Conservation (phyloP, 2,113 vertebrate species). For the Romanogobio albipinnatus region DNA sequence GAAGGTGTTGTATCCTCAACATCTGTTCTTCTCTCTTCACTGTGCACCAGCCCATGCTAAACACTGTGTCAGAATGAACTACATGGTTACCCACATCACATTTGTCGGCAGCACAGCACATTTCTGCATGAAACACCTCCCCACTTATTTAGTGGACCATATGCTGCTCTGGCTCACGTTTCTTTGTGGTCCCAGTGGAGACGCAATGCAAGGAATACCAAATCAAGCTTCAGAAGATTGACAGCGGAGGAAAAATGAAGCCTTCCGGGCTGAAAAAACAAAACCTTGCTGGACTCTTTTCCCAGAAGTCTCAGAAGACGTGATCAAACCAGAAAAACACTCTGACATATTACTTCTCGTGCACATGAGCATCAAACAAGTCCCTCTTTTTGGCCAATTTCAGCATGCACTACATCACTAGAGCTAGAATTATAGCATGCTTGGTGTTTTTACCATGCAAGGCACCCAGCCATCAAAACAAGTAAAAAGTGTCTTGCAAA, state of each 20-base stretch:
- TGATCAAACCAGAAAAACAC: slow-evolving; percentile 14
- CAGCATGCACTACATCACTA: background rate
- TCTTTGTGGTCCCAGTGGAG: background rate
- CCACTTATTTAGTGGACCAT: slow-evolving; percentile 45
- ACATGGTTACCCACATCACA: slow-evolving; percentile 46
- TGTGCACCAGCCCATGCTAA: slow-evolving; percentile 30
- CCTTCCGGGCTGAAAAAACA: slow-evolving; percentile 16
- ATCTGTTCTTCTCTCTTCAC: slow-evolving; percentile 47
- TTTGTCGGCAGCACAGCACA: slow-evolving; percentile 7
- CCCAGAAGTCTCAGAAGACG: slow-evolving; percentile 22
- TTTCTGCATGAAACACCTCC: slow-evolving; percentile 32
- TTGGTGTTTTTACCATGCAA: background rate
- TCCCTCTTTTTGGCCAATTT: background rate
- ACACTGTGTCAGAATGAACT: slow-evolving; percentile 36
- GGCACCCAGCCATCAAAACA: slow-evolving; percentile 13
- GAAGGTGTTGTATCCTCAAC: slow-evolving; percentile 29
- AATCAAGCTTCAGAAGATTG: slow-evolving; percentile 30
- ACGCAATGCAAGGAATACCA: slow-evolving; percentile 31
- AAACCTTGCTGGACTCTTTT: slow-evolving; percentile 13
- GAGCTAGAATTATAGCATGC: background rate
- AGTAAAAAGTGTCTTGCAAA: slow-evolving; percentile 14
- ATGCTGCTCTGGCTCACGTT: slow-evolving; percentile 19
- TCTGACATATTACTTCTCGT: slow-evolving; percentile 41
- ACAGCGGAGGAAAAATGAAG: slow-evolving; percentile 25
- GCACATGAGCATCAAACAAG: background rate